Evolutionary conservation across 2,888 invertebrate species (phyloP), one percentile per base, ranked within the genome.

Genomic region (Adelognathus sp.): DNA sequence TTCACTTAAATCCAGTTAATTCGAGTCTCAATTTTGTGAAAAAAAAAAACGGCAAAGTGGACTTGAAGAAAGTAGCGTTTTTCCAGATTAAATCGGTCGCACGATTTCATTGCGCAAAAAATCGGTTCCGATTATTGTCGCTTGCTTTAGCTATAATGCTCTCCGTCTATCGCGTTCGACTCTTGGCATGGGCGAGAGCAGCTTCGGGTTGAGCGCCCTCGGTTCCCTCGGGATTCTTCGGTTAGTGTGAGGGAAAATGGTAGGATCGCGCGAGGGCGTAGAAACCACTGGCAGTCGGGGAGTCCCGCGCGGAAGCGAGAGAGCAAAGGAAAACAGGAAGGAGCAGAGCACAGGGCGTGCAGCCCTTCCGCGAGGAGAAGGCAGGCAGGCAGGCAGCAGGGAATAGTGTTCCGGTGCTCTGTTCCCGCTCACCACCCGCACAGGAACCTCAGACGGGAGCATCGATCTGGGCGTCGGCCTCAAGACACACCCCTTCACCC

Each of bases 381-480:
- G 29, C 63, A 29, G 46, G 66, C 52, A 41, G 16, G 69, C 61
- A 58, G n/a, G 21, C 36, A 72, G 66, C 36, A 67, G 66, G 66
- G 39, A 77, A 76, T 50, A 46, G 33, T 33, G 50, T 41, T 76
- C 71, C 39, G 52, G 64, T 54, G n/a, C 36, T 72, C 46, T 46
- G 18, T 24, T 61, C 60, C 56, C 70, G 61, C 71, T 70, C 36
- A 46, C 74, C 52, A 80, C 80, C 76, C 80, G 74, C 86, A 85
- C 87, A 80, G 88, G 84, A 86, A 88, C 86, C 88, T 90, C 89
- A 89, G 90, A 90, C 88, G 88, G 83, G 87, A 88, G 87, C 88
- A 90, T 90, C 89, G 90, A 90, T 90, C 89, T 89, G 90, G 90
- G 90, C 90, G 90, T 89, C 90, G 90, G 88, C 89, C 88, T 89